A percentile compares a stretch with the other conserved stretches of the same genome.
Conservation (phyloP, 2,797 vertebrate species). For the Prunella strophiata region DNA sequence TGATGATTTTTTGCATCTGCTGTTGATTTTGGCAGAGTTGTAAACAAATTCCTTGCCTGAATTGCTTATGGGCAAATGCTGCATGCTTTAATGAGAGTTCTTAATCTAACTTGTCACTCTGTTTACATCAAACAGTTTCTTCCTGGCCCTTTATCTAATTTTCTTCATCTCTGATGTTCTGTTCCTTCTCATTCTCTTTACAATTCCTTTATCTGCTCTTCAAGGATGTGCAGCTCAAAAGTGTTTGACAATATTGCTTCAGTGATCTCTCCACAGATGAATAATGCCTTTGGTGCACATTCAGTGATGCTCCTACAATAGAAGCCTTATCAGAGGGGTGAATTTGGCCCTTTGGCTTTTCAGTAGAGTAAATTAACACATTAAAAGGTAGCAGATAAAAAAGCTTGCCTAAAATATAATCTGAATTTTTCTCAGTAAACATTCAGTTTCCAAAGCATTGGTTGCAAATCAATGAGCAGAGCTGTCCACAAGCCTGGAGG, state of each 20-base stretch:
- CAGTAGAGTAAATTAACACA: slow-evolving; percentile 49
- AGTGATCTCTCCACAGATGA: slow-evolving; percentile 23
- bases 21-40: slow-evolving; percentile 55
- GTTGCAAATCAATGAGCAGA: slow-evolving; percentile 23
- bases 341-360: slow-evolving; percentile 57
- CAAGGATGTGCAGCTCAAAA: slow-evolving; percentile 10
- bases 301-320: slow-evolving; percentile 14
- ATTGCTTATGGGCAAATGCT: slow-evolving; percentile 51
- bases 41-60: slow-evolving; percentile 48
- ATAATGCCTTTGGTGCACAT: slow-evolving; percentile 41
- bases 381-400: slow-evolving; percentile 63
- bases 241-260: slow-evolving; percentile 36
- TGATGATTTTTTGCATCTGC: slow-evolving; percentile 33
- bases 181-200: slow-evolving; percentile 39
- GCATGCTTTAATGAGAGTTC: slow-evolving; percentile 58
- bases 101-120: slow-evolving; percentile 59
- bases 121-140: slow-evolving; percentile 68
- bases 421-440: slow-evolving; percentile 43
- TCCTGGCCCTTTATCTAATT: slow-evolving; percentile 55
- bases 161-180: slow-evolving; percentile 53
- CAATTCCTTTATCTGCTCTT: slow-evolving; percentile 59
- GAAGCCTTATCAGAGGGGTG: slow-evolving; percentile 38
- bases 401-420: slow-evolving; percentile 33
- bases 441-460: not conserved
- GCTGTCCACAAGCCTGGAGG: slow-evolving; percentile 8